Evolutionary conservation across 2,888 invertebrate species (phyloP), one percentile per base, ranked within the genome.

Genomic region (Tineola bisselliella): DNA sequence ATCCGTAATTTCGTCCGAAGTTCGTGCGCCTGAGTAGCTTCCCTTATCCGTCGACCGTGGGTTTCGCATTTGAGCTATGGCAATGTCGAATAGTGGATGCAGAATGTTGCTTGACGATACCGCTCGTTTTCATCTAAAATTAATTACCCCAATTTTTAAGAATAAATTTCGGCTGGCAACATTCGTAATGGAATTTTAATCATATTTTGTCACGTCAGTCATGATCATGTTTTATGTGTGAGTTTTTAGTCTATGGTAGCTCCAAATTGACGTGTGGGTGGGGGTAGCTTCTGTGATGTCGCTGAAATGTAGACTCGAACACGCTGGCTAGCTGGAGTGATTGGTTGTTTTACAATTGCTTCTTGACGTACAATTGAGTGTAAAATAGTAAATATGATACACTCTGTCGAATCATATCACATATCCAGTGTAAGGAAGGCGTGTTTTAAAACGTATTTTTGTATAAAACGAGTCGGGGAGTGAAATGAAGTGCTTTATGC

Each of bases 391-490:
- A 8, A 31, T 31, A 10, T 10, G 10, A 31, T 31, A 31, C 31
- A 8, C 10, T 5, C 31, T 31, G 10, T 31, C 10, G 5, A 10
- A 38, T 38, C 3, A 6, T 12, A 2, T 3, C 38, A 38, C n/a
- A 38, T 10, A 38, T 38, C 38, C 10, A 38, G n/a, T 38, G 3
- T 10, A n/a, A 38, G 10, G 10, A 38, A n/a, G 8, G 48, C 48
- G 48, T 48, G 48, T 48, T 48, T 48, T 17, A 48, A 48, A 48
- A 48, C 13, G 15, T 48, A 48, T 48, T 56, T 56, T 56, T 19
- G 19, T 56, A 19, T 25, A 5, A 48, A 56, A 17, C 56, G 56
- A 30, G 56, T 56, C 56, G 48, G 25, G n/a, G 15, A 3, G 48
- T 48, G 15, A 25, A 25, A 25, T 18, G 48, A 48, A 18, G 48